These are phyloP conservation scores for Lordiphosa andalusiaca DNA, from an alignment of 2,888 invertebrate genomes.

Conservation along the genomic window DNA sequence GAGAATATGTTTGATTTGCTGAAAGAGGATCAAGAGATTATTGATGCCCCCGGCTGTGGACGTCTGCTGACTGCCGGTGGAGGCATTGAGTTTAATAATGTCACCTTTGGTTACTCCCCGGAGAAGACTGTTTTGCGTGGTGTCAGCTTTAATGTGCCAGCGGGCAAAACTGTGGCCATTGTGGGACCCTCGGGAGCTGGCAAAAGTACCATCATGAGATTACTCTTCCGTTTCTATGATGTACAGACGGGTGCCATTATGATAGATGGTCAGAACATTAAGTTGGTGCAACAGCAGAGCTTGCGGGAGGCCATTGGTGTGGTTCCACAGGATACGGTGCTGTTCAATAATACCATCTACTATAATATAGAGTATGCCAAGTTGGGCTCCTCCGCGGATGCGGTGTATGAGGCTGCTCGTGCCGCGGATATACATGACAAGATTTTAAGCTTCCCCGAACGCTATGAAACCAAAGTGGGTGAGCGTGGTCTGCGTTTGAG, in stretches of 20 bases:
- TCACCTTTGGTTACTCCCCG: conserved; percentile 92
- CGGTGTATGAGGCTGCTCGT: conserved; percentile 93
- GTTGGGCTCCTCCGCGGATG: conserved; percentile 87
- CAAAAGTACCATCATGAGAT: conserved; percentile 96
- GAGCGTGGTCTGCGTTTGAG: conserved; percentile 96
- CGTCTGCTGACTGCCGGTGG: conserved; percentile 84
- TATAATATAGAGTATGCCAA: conserved; percentile 97
- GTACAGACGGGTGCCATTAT: conserved; percentile 91
- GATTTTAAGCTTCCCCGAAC: conserved; percentile 94
- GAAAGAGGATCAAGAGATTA: conserved; percentile 91
- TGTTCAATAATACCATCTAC: conserved; percentile 95
- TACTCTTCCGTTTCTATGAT: conserved; percentile 98
- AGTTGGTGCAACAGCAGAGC: conserved; percentile 91
- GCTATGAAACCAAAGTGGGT: conserved; percentile 94
- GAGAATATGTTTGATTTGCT: conserved; percentile 99
- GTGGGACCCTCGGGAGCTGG: conserved; percentile 95
- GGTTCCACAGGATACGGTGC: conserved; percentile 97
- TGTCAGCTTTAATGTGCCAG: conserved; percentile 88
- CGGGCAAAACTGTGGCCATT: conserved; percentile 92
- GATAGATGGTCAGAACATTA: conserved; percentile 94
- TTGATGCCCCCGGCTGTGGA: conserved; percentile 90
- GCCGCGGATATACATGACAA: conserved; percentile 96
- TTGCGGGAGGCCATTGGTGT: conserved; percentile 90
- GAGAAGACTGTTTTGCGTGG: conserved; percentile 89
- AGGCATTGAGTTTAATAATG: conserved; percentile 92